Base-by-base conservation (phyloP, 1,140 invertebrate genomes). In the Paralvinella palmiformis region DNA sequence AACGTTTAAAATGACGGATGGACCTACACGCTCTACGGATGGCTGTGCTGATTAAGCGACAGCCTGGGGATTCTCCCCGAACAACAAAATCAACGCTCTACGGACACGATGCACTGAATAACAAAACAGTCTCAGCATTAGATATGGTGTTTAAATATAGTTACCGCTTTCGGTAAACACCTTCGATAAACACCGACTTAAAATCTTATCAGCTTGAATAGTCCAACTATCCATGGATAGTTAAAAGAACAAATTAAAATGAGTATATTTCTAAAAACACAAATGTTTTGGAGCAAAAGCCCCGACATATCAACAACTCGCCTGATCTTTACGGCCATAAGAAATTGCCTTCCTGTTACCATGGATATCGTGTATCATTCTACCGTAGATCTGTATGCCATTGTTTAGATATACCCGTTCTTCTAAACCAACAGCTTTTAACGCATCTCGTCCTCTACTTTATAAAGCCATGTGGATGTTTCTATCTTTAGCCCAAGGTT, bases 381-480 rank as follows among this genome's bases (percentile, higher is more conserved):
- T 82, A 0, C 89, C 92, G 44, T 84, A 84, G 94, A 99, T 97
- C 1, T 91, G 88, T 63, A 97, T 93, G 0, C 89, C 91, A 52
- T 73, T 82, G 58, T 92, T 78, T 7, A 75, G 68, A n/a, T n/a
- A n/a, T 15, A 84, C 76, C 53, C 85, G 78, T 6, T 91, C 84
- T 75, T 96, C 93, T 4, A 98, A 79, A 0, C 89, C 92, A 0
- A 96, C 86, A 13, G 83, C 82, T 58, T 84, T 84, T 24, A 99
- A 79, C 0, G 94, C 93, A 31, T 85, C 85, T 48, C 91, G 84
- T 0, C 92, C 96, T 7, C 96, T 83, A 60, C 86, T 82, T 0
- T 94, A 97, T 44, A 99, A 73, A 0, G 96, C 93, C 64, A 99
- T 82, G 79, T 99, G 97, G 64, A 99, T 98, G 60, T 92, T 96